Evolutionary conservation across 2,113 vertebrate species (phyloP), one percentile per base, ranked within the genome.

Genomic region (Hippocampus guttulatus): DNA sequence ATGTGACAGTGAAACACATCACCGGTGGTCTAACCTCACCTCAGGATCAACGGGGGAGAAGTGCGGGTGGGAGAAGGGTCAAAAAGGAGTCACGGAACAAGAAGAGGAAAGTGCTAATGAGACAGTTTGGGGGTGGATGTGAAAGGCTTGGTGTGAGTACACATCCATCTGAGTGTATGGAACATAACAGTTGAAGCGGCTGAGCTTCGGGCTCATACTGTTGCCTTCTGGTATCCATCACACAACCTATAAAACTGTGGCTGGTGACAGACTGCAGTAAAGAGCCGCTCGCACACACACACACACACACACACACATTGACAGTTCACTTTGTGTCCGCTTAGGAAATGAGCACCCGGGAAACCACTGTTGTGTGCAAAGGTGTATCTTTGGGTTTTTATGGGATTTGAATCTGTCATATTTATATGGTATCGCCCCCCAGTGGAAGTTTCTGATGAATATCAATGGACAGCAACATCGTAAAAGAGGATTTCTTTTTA

Each of bases 201-300:
- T 65, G 71, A 68, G 71, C 73, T 74, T 70, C 54, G 41, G 58
- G 64, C 79, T 68, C 30, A 49, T 30, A 30, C 63, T 65, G n/a
- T 65, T 33, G 68, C 67, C 38, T 70, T 84, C 81, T 88, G 83
- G 54, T 73, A 75, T 82, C 72, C n/a, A 25, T 85, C 83, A 82
- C 64, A 30, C 64, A 49, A 68, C 77, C 73, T 79, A 80, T 79
- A 81, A 85, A 86, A 21, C 12, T 8, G 75, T 27, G 3, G 20
- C 33, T 65, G 30, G 58, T 57, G 81, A 76, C 83, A 80, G 77
- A 64, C 70, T 21, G 73, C 38, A 45, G 63, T 69, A 69, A 63
- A 73, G 33, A 25, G 11, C 51, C 23, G 12, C 4, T 18, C 20
- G 45, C 66, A 33, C 58, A 63, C 33, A 38, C 55, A 21, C 64